Conservation (phyloP, 2,888 invertebrate species). For the Drosophila greeni region DNA sequence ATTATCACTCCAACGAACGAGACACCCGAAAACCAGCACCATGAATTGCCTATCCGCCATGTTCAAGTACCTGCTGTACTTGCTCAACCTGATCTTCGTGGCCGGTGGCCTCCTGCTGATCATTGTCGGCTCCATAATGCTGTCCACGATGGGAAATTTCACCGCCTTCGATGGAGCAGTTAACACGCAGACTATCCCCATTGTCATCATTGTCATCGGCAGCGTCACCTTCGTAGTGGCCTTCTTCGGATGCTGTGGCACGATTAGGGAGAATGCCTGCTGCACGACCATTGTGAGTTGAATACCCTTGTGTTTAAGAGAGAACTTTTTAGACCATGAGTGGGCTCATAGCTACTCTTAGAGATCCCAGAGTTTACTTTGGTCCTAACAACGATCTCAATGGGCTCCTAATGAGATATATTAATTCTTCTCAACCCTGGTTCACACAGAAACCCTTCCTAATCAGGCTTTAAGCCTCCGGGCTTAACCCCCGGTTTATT, state of each 20-base stretch:
- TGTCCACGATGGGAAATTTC: constrained; percentile 81
- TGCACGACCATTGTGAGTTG: constrained; percentile 88
- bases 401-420: not conserved
- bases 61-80: constrained; percentile 75
- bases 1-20: constrained; percentile 28
- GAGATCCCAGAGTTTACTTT: not conserved
- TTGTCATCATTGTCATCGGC: constrained; percentile 84
- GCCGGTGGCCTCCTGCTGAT: constrained; percentile 85
- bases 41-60: constrained; percentile 75
- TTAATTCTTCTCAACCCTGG: too few species aligned
- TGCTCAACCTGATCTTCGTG: constrained; percentile 76
- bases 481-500: too few species aligned
- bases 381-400: not conserved
- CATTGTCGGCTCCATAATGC: constrained; percentile 84
- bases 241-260: constrained; percentile 95
- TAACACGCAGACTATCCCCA: constrained; percentile 81
- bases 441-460: too few species aligned
- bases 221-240: constrained; percentile 87
- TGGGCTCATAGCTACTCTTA: not conserved
- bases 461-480: too few species aligned
- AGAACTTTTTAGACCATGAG: not conserved
- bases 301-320: too few species aligned
- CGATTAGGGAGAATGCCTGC: constrained; percentile 91
- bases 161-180: constrained; percentile 78
- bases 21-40: constrained; percentile 42